These are phyloP conservation scores for Plagiodera versicolora DNA, from an alignment of 2,888 invertebrate species.

Conservation along the genomic window DNA sequence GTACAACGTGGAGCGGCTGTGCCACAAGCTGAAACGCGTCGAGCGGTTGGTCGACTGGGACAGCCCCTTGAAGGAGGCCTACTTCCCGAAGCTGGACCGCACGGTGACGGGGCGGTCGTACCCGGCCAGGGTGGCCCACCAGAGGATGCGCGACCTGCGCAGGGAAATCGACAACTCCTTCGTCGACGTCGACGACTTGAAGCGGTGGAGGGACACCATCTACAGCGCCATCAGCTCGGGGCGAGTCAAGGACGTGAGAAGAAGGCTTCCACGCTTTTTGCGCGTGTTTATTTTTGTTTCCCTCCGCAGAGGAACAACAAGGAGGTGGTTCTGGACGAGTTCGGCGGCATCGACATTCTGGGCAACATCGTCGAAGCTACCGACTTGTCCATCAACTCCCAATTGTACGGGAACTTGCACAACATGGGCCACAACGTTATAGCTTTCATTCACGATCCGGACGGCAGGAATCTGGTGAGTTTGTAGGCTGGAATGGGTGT, in stretches of 20 bases:
- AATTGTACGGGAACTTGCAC: slow-evolving; percentile 78
- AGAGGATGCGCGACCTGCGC: slow-evolving; percentile 63
- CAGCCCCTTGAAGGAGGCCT: slow-evolving; percentile 73
- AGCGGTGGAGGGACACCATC: slow-evolving; percentile 76
- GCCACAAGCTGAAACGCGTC: slow-evolving; percentile 68
- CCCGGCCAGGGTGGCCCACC: slow-evolving; percentile 69
- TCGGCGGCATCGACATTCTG: slow-evolving; percentile 73
- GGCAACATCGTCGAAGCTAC: slow-evolving; percentile 80
- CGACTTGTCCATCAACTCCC: slow-evolving; percentile 67
- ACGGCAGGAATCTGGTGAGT: slow-evolving; percentile 70
- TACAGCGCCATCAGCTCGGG: slow-evolving; percentile 70
- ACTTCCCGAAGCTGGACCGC: slow-evolving; percentile 83
- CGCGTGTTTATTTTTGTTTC: background rate
- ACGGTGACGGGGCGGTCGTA: slow-evolving; percentile 74
- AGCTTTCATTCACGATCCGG: slow-evolving; percentile 79
- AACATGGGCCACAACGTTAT: slow-evolving; percentile 81
- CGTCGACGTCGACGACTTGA: slow-evolving; percentile 70
- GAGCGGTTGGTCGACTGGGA: slow-evolving; percentile 66
- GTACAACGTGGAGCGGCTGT: slow-evolving; percentile 76
- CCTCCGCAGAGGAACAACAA: slow-evolving; percentile 60
- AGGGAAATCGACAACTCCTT: slow-evolving; percentile 69
- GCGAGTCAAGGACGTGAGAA: slow-evolving; percentile 57
- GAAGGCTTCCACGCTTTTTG: no score
- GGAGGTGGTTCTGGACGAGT: slow-evolving; percentile 63
- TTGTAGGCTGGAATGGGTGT: no score